A percentile compares a stretch with the other conserved stretches of the same genome.
These are phyloP conservation scores for Bathynomus jamesi DNA, from an alignment of 1,140 invertebrate genomes.

Conservation along the genomic window DNA sequence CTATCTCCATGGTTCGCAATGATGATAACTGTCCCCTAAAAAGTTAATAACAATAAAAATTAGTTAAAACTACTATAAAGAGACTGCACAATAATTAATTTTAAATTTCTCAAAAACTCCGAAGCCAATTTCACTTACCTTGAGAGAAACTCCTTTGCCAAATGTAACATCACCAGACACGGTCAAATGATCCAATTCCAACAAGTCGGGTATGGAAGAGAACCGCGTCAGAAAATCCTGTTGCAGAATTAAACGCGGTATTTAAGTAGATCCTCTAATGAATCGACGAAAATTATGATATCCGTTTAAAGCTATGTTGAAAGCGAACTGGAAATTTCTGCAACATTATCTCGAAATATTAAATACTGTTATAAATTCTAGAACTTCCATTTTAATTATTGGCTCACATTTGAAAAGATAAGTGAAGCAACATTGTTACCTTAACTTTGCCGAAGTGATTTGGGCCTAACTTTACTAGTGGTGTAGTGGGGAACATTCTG, in stretches of 20 bases:
- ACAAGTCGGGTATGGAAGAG: slow-evolving; percentile 89
- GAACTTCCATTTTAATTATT: too few species aligned
- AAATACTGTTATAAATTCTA: too few species aligned
- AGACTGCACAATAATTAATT: background rate
- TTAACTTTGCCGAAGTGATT: slow-evolving; percentile 85
- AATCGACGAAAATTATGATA: too few species aligned
- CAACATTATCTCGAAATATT: too few species aligned
- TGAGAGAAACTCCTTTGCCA: slow-evolving; percentile 85
- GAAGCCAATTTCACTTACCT: slow-evolving; percentile 49
- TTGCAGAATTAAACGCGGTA: slow-evolving; percentile 47
- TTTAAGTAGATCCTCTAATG: too few species aligned
- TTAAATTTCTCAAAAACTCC: background rate
- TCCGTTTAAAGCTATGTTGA: too few species aligned
- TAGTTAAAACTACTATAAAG: background rate
- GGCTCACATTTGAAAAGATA: too few species aligned
- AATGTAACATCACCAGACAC: slow-evolving; percentile 99
- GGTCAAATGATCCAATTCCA: slow-evolving; percentile 97
- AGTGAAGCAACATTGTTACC: slow-evolving; percentile 5
- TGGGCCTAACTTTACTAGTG: slow-evolving; percentile 91
- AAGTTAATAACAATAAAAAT: slow-evolving; percentile 36
- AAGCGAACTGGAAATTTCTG: too few species aligned
- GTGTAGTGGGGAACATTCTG: slow-evolving; percentile 91
- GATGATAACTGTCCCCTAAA: slow-evolving; percentile 95
- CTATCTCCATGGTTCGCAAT: slow-evolving; percentile 99
- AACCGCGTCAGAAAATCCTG: slow-evolving; percentile 91